Evolutionary conservation across 2,113 vertebrate species (phyloP), one percentile per base, ranked within the genome.

Genomic region (Archocentrus centrarchus): DNA sequence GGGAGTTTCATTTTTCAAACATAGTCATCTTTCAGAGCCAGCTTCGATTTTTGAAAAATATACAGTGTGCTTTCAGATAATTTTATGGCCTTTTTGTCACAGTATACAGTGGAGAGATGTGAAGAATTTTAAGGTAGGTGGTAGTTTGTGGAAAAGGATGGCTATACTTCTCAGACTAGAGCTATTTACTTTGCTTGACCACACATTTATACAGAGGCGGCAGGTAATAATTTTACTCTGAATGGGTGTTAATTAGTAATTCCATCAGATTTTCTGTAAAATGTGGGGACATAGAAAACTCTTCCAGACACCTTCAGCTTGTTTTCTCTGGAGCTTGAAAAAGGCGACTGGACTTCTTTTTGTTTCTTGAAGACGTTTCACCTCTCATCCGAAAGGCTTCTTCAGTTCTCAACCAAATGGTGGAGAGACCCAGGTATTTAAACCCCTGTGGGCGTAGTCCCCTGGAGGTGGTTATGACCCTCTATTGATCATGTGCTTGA

Each of bases 1-100:
- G 63, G 78, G 82, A 90, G 90, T 91, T 93, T 90, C 73, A 92
- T 89, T 89, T 92, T 92, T 91, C 87, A 91, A 89, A 89, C 89
- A 86, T 64, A 77, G 88, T 91, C 89, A 86, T 90, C 77, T 89
- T 87, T 86, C 60, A 83, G 78, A 84, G 55, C 58, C 22, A 8
- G 17, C 70, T 91, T 94, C 83, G 88, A 93, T 94, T 93, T 91
- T 87, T 83, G 75, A 93, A 89, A 89, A 89, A 84, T 79, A 88
- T 79, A 93, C 60, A 82, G 61, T 87, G 75, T 30, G 57, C 80
- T 64, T 91, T 83, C 55, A 89, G 61, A 90, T 81, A 13, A 91
- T 83, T 89, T 90, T 80, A 64, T 84, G 44, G 58, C 66, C 58
- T 86, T 84, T 86, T 89, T 82, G 84, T 91, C 81, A 68, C 58